A percentile compares a stretch with the other conserved stretches of the same genome.
Conservation (phyloP, 2,113 vertebrate species). For the Chrysemys picta region DNA sequence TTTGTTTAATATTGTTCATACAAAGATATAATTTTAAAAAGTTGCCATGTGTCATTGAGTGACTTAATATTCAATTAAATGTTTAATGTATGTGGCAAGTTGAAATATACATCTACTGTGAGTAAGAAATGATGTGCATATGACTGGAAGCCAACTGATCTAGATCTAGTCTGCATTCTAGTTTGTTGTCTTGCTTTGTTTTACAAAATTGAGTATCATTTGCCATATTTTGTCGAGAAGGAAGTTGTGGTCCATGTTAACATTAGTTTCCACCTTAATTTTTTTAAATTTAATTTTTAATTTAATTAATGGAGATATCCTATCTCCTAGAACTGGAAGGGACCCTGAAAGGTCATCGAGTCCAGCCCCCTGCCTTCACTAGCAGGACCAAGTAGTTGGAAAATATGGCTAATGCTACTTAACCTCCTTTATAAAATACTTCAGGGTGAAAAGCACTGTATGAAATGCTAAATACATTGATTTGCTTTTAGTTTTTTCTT, state of each 20-base stretch:
- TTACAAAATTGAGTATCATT: too few relatives aligned
- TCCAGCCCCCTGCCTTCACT: too few relatives aligned
- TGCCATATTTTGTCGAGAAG: too few relatives aligned
- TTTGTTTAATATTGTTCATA: fast-evolving
- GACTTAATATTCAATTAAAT: not conserved
- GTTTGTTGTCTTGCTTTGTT: too few relatives aligned
- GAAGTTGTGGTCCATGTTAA: too few relatives aligned
- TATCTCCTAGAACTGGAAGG: too few relatives aligned
- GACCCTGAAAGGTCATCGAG: too few relatives aligned
- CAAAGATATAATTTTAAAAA: not conserved
- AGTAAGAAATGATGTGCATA: not conserved
- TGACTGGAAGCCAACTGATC: not conserved
- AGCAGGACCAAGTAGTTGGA: not conserved
- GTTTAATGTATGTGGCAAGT: not conserved
- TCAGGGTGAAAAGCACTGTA: not conserved
- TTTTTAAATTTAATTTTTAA: too few relatives aligned
- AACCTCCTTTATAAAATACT: not conserved
- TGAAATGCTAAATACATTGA: not conserved
- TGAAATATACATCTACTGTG: not conserved
- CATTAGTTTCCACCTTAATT: too few relatives aligned
- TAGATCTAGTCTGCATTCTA: too few relatives aligned
- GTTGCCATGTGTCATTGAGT: not conserved
- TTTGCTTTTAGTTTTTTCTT: not conserved
- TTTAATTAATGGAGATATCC: too few relatives aligned
- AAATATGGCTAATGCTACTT: not conserved